Evolutionary conservation across 2,888 invertebrate genomes (phyloP), one percentile per base, ranked within the genome.

Genomic region (Caenorhabditis sp.): DNA sequence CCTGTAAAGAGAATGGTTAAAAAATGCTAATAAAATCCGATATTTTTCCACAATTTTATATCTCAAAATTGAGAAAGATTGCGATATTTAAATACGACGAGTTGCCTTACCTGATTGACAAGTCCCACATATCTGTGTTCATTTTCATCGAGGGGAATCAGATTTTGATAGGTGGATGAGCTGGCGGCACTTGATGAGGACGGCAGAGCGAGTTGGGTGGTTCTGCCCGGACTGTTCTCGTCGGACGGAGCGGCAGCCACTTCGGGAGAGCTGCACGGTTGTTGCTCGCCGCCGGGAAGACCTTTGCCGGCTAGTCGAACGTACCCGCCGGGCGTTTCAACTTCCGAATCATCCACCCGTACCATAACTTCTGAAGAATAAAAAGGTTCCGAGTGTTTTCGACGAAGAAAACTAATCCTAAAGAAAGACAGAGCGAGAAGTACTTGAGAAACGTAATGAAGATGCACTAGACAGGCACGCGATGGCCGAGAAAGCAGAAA

Each of bases 1-100:
- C 95, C 90, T 95, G 63, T n/a, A 41, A 41, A 15, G 9, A 41
- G 7, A 30, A 9, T 30, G 30, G 5, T 9, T 7, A 30, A 30
- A 30, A 30, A 13, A 13, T 7, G 13, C 9, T 9, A 9, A 35
- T 9, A 9, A 13, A 9, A 35, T 9, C n/a, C n/a, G n/a, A n/a
- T n/a, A n/a, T n/a, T n/a, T n/a, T n/a, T n/a, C n/a, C n/a, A n/a
- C n/a, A n/a, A n/a, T n/a, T n/a, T n/a, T n/a, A n/a, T n/a, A n/a
- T n/a, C n/a, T n/a, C n/a, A 27, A 32, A 22, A 45, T 15, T 22
- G 3, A 22, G 24, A 20, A 43, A 22, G 1, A 22, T 7, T 11
- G 43, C 7, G 17, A 20, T 30, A 35, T 55, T 43, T 3, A n/a
- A 37, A 15, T 22, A 22, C 11, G 35, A 13, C 0, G n/a, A n/a